Base-by-base conservation (phyloP, 2,113 vertebrate species). In the Cyphomyrus discorhynchus region DNA sequence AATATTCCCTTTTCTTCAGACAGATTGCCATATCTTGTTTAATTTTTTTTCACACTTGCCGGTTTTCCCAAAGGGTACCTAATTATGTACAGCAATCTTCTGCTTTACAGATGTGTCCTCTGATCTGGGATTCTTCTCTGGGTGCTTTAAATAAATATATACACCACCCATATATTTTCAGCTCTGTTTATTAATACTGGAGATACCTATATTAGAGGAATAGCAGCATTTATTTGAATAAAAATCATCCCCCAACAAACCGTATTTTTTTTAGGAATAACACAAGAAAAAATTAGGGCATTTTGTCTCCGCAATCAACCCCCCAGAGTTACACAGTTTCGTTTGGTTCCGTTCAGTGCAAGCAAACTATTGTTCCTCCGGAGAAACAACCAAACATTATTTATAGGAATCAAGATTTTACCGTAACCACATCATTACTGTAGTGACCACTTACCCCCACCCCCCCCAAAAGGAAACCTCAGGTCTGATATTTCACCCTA, bases 231-330 rank as follows among this genome's bases (percentile, higher is more conserved):
- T 47, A 86, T 86, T 87, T 87, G n/a, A 87, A 53, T 87, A 86
- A 86, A 86, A 19, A 47, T 35, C 49, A 53, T 56, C 31, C 56
- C 87, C 87, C 21, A 45, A 39, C 35, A 58, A 88, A 39, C 53
- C 1, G 2, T 11, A 31, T 17, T 66, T 88, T 87, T 88, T 45
- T 62, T 45, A 62, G 53, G 53, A 52, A 50, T 86, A 50, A 86
- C 7, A 27, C 46, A 31, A 86, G 46, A 45, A 39, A 66, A 35
- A 88, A 88, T 88, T 56, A 62, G 87, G 42, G 27, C 56, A 58
- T 88, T 88, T 88, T 88, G 87, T 45, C 87, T 88, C 19, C 2
- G 19, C 53, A 88, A 88, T 88, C 87, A 88, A 66, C 52, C 87
- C 56, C 87, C 87, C 13, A 53, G 47, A 58, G 56, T 62, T 88